A percentile compares a stretch with the other conserved stretches of the same genome.
Conservation (phyloP, 2,888 invertebrate species). For the Punctoribates punctum region DNA sequence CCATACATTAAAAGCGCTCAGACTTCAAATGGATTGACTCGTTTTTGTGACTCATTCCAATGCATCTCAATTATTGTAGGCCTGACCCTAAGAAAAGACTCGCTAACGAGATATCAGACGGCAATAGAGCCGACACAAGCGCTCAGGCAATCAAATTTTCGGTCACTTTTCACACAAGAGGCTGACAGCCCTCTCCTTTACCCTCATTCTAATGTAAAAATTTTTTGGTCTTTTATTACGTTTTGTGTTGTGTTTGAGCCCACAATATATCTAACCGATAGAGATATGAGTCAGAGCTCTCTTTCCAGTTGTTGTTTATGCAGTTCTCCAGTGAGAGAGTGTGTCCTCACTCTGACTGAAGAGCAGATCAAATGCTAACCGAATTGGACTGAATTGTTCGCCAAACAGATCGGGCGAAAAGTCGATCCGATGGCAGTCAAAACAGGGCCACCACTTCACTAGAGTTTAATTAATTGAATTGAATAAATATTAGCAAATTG, state of each 20-base stretch:
- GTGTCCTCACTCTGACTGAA: not conserved
- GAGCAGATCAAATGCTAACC: slow-evolving; percentile 5
- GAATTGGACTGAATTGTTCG: slow-evolving; percentile 10
- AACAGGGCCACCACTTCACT: not conserved
- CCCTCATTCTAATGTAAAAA: not conserved
- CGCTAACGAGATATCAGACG: not conserved
- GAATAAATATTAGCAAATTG: slow-evolving; percentile 10
- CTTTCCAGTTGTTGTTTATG: not conserved
- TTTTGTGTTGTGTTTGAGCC: not conserved
- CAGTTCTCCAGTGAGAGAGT: not conserved
- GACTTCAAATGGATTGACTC: not conserved
- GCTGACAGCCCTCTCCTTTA: not conserved
- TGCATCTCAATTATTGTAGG: slow-evolving; percentile 12
- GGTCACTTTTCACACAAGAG: slow-evolving; percentile 24
- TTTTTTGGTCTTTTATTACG: slow-evolving; percentile 33
- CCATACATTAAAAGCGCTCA: not conserved
- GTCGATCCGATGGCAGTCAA: not conserved
- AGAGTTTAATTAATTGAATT: slow-evolving; percentile 36
- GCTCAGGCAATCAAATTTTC: slow-evolving; percentile 24
- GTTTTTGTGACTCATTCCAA: slow-evolving; percentile 32
- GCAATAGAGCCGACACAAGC: not conserved
- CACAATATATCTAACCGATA: not conserved
- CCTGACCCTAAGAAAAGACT: not conserved
- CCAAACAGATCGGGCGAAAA: slow-evolving; percentile 30
- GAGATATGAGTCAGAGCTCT: slow-evolving; percentile 27